Conservation (phyloP, 37 sponge, comb jelly and placozoan species). For the Aphrocallistes beatrix region DNA sequence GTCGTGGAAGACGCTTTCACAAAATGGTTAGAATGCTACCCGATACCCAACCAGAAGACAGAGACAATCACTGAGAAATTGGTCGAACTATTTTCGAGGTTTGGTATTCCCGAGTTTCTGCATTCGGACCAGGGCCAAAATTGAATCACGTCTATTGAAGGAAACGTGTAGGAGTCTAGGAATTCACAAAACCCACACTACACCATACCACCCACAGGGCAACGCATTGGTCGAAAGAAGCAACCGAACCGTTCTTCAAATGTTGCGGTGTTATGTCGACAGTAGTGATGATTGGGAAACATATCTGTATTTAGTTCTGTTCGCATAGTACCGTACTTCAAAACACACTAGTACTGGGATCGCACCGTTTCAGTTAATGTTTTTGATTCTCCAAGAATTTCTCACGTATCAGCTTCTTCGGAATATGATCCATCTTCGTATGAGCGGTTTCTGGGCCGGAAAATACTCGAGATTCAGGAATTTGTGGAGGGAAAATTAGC, state of each 20-base stretch:
- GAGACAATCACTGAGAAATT: conserved; percentile 17
- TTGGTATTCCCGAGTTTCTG: conserved; percentile 26
- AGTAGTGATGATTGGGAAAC: conserved; percentile 43
- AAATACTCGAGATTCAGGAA: background rate
- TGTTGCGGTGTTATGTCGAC: conserved; percentile 31
- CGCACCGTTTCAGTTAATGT: too few relatives aligned
- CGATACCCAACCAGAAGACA: conserved; percentile 35
- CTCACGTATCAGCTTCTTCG: too few relatives aligned
- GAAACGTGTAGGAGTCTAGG: conserved; percentile 40
- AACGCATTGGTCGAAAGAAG: conserved; percentile 51
- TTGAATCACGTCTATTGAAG: conserved; percentile 27
- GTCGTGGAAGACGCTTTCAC: conserved; percentile 39
- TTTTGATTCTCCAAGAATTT: too few relatives aligned
- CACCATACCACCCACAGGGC: conserved; percentile 44
- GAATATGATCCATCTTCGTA: too few relatives aligned
- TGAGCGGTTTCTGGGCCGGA: background rate
- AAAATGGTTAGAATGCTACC: conserved; percentile 41
- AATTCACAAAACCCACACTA: conserved; percentile 28
- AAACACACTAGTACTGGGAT: too few relatives aligned
- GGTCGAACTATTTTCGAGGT: conserved; percentile 26
- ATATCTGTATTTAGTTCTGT: conserved; percentile 30
- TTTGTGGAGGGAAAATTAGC: too few relatives aligned
- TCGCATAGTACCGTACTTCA: conserved; percentile 34
- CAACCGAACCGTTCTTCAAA: conserved; percentile 36
- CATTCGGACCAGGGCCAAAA: conserved; percentile 55